Percentiles rank a stretch among this genome's conserved stretches.
Conservation (phyloP, 2,888 invertebrate genomes). For the Cephus runcator region DNA sequence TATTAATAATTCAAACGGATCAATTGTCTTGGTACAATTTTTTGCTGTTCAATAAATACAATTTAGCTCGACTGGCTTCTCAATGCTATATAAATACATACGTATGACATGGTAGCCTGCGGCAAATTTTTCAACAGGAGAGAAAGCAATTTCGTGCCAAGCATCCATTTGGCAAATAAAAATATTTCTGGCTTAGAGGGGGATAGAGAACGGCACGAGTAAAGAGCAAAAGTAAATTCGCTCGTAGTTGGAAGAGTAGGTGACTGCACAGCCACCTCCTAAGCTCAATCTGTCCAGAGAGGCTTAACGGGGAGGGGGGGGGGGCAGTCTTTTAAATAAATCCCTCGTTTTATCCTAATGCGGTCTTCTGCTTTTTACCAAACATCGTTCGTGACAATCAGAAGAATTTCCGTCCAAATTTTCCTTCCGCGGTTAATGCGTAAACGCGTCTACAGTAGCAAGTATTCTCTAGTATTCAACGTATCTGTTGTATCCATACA, state of each 20-base stretch:
- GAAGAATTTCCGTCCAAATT: constrained; percentile 25
- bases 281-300: constrained; percentile 42
- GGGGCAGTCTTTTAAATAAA: constrained; percentile 41
- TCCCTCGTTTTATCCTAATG: constrained; percentile 42
- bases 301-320: constrained; percentile 31
- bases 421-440: not conserved
- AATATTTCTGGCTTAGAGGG: not conserved
- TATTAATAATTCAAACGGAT: too few species aligned
- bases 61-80: not conserved
- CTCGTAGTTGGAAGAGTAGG: not conserved
- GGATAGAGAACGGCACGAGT: not conserved
- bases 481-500: not conserved
- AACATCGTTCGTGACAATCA: constrained; percentile 34
- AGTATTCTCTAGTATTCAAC: not conserved
- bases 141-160: not conserved
- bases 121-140: not conserved
- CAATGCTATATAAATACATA: not conserved
- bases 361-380: constrained; percentile 19
- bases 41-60: not conserved
- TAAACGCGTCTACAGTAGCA: not conserved
- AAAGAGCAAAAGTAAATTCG: not conserved
- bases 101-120: not conserved
- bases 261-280: not conserved
- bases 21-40: too few species aligned
- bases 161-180: not conserved